Evolutionary conservation across 2,113 vertebrate species (phyloP), one percentile per base, ranked within the genome.

Genomic region (Chloropsis hardwickii): DNA sequence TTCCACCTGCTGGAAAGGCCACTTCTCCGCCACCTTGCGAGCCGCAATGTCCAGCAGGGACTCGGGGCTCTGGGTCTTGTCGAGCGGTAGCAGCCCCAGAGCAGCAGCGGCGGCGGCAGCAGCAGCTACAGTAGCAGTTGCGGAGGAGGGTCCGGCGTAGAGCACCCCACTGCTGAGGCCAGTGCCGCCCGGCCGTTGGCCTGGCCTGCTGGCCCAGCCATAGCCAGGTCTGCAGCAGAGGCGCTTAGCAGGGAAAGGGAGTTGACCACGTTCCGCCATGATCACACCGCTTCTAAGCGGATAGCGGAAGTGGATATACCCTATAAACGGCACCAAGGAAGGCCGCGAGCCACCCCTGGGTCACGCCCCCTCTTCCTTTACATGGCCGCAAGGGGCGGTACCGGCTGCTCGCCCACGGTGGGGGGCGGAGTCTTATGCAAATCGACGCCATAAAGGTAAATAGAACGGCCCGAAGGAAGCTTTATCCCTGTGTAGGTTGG

Each of bases 241-340:
- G 97, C 98, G 98, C 97, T 99, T 99, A 90, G 98, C 98, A 72
- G 98, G 98, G 97, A 98, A 98, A 98, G 99, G 98, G 97, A 98
- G 98, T 97, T 99, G 99, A 97, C 98, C 98, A 97, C 98, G 99
- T 98, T 99, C 99, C 98, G 99, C 99, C 99, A 99, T 99, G 98
- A 98, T 98, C 98, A 97, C 98, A 97, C 98, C 96, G 97, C 98
- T 99, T 98, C 98, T 98, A 98, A 98, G 96, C 97, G 67, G 92
- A 98, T 97, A 98, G 98, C 98, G 98, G 98, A 99, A 99, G 98
- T 99, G 97, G 97, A 94, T 97, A 97, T 98, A 98, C 95, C 98
- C 98, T 98, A 99, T 98, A 99, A 98, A 98, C 97, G 94, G 98
- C 97, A 98, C 89, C 97, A 98, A 37, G 98, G 98, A 98, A 98